Conservation (phyloP, 2,888 invertebrate genomes). For the Taphrorychus bicolor region DNA sequence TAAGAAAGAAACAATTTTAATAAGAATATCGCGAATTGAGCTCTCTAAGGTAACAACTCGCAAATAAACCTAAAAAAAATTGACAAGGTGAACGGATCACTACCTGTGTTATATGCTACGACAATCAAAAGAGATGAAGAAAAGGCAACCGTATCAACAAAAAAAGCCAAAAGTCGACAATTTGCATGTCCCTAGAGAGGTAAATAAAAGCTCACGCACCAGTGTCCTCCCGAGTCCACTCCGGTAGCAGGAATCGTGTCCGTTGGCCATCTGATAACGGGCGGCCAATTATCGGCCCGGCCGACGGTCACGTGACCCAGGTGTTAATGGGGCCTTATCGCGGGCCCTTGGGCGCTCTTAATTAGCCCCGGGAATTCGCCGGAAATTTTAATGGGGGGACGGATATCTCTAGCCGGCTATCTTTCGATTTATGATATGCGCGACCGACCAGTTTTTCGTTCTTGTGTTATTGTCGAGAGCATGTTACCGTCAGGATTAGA, state of each 20-base stretch:
- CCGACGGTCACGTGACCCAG: conserved; percentile 39
- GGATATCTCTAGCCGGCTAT: background rate
- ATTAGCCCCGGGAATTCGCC: conserved; percentile 35
- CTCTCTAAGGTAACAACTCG: no score
- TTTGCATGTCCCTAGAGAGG: background rate
- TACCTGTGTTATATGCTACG: no score
- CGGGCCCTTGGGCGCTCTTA: conserved; percentile 29
- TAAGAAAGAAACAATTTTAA: no score
- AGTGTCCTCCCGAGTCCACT: conserved; percentile 13
- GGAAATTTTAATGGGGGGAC: conserved; percentile 35
- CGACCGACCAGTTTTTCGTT: background rate
- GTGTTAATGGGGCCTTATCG: conserved; percentile 36
- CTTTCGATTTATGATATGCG: background rate
- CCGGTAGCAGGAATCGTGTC: conserved; percentile 39
- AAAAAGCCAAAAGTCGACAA: background rate
- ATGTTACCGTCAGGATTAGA: no score
- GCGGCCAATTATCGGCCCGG: conserved; percentile 35
- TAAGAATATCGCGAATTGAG: no score
- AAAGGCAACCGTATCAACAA: background rate
- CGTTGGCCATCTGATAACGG: conserved; percentile 38
- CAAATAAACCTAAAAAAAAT: no score
- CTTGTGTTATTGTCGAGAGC: no score
- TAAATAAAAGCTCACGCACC: conserved; percentile 12
- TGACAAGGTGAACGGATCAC: no score
- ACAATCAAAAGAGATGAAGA: no score